Conservation (phyloP, 2,113 vertebrate genomes). For the Glaucomys volans region DNA sequence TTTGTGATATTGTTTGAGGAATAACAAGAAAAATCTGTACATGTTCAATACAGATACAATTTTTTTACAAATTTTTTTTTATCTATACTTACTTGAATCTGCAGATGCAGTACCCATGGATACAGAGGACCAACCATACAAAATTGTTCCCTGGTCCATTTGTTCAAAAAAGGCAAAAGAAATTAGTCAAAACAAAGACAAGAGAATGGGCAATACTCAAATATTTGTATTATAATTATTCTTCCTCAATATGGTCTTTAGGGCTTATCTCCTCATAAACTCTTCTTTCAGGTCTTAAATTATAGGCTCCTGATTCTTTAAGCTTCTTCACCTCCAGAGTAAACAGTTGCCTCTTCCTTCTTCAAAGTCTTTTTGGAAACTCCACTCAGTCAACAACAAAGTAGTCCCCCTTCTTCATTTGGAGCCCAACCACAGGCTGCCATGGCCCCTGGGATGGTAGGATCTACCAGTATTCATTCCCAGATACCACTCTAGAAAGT, state of each 20-base stretch:
- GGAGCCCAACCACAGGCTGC: not conserved
- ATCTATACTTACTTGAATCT: not conserved
- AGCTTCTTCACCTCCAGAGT: not conserved
- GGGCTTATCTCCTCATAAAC: not conserved
- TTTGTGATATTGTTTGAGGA: not conserved
- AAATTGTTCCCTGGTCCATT: not conserved
- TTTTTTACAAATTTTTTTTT: not conserved
- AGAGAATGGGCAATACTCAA: not conserved
- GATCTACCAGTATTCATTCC: too few species aligned
- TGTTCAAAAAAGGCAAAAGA: conserved; percentile 11
- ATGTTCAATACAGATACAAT: not conserved
- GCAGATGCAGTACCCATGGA: not conserved
- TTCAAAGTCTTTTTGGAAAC: conserved; percentile 43
- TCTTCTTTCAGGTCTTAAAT: not conserved
- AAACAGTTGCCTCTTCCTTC: conserved; percentile 50
- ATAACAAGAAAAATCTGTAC: not conserved
- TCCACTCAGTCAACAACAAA: not conserved
- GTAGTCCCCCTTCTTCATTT: not conserved
- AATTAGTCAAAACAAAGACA: conserved; percentile 25
- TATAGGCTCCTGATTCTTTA: conserved; percentile 1
- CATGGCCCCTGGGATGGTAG: not conserved
- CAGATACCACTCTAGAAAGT: not conserved
- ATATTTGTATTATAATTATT: conserved; percentile 39
- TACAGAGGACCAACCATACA: too few species aligned
- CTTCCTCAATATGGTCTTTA: not conserved